Evolutionary conservation across 2,888 invertebrate genomes (phyloP), one percentile per base, ranked within the genome.

Genomic region (Apodemia duryi): DNA sequence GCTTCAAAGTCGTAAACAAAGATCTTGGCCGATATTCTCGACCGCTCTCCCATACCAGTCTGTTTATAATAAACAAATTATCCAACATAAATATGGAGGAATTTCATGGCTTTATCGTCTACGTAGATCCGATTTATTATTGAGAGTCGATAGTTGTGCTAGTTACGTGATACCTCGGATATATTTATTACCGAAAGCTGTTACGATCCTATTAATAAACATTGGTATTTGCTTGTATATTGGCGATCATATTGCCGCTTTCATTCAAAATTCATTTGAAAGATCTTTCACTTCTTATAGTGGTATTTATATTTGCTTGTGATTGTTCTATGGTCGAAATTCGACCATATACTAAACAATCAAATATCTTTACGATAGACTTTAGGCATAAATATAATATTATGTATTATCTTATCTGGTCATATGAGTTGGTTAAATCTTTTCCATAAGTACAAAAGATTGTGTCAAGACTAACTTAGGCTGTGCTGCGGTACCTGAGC

Each of bases 21-120:
- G 54, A 54, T 54, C 57, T 57, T 32, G 11, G 57, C 32, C 9
- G 13, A 54, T 54, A 11, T 57, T 32, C 29, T 57, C 32, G 29
- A 57, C 13, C 57, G 21, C 29, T 49, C 57, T 3, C 29, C 29
- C 3, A 32, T 13, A 32, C 32, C 29, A 4, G 54, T 54, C 5
- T 54, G 28, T 54, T 54, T 57, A 57, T 60, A 32, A 60, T 60
- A 60, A 13, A 60, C 13, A 60, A 60, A 60, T 60, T 60, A 60
- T 60, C 57, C 57, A 60, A 60, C 60, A 60, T 60, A 29, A 60
- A 60, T 60, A 60, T 60, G 35, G 13, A 57, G 29, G 57, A 35
- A 57, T 57, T 57, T 57, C 57, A 11, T 57, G 6, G 57, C 28
- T 52, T 54, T 54, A 57, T 57, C 29, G 35, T 57, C 35, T 11